A percentile compares a stretch with the other conserved stretches of the same genome.
Evolutionary conservation across 2,113 vertebrate species (phyloP).

Genomic region (Ellobius talpinus): DNA sequence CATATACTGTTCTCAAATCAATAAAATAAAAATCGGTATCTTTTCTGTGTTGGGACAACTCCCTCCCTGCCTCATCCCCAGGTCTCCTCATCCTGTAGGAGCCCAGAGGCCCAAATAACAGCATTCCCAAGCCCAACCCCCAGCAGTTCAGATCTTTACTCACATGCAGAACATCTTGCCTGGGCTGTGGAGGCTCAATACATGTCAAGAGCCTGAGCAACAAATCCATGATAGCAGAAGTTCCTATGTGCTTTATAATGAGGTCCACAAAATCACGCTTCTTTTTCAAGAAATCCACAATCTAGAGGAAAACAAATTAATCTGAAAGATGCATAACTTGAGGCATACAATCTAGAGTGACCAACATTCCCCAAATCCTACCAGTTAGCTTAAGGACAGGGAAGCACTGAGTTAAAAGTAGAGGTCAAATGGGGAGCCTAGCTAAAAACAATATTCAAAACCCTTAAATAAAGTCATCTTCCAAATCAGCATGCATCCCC

Average conservation of each 20-base stretch:
- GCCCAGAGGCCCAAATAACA: rapidly evolving
- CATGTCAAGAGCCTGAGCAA: constrained; percentile 98
- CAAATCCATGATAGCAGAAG: constrained; percentile 98
- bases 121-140: rapidly evolving
- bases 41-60: background rate
- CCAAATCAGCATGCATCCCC: background rate
- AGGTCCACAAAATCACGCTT: constrained; percentile 97
- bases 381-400: background rate
- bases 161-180: constrained; percentile 97
- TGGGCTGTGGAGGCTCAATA: constrained; percentile 97
- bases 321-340: background rate
- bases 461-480: background rate
- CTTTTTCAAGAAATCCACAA: constrained; percentile 97
- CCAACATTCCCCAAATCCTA: background rate
- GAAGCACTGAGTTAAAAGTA: background rate
- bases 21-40: background rate
- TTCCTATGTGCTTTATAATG: constrained; percentile 99
- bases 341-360: background rate
- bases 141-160: constrained; percentile 73
- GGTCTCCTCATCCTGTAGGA: background rate
- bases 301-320: constrained; percentile 86
- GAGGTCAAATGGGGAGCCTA: background rate
- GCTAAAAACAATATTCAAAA: background rate
- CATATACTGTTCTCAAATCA: background rate
- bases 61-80: background rate